Evolutionary conservation across 2,113 vertebrate species (phyloP).

Genomic region (Oenanthe oenanthe): DNA sequence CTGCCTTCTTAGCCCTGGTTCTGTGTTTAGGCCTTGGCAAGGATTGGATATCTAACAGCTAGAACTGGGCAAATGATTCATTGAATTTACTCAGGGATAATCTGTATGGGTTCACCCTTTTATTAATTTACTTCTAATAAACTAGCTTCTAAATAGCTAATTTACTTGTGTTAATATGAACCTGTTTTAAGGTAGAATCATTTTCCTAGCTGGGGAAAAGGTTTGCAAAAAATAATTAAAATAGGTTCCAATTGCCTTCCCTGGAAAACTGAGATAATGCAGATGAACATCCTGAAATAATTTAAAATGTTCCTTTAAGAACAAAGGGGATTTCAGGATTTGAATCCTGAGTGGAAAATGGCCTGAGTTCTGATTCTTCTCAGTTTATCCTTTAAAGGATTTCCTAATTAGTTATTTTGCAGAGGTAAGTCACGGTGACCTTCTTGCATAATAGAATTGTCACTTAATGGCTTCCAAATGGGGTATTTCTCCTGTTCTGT

Average conservation of each 20-base stretch:
- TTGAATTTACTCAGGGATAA: not conserved
- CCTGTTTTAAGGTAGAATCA: not conserved
- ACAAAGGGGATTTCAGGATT: not conserved
- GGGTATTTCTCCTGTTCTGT: not conserved
- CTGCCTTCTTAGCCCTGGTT: not conserved
- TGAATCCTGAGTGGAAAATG: not conserved
- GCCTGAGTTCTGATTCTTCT: not conserved
- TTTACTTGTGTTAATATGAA: not conserved
- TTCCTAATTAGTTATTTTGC: not conserved
- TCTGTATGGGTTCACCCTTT: not conserved
- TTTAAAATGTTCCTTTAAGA: not conserved
- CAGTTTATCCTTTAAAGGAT: not conserved
- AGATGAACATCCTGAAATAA: not conserved
- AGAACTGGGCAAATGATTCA: not conserved
- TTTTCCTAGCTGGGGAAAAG: not conserved
- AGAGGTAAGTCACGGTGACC: not conserved
- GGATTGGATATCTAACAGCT: not conserved
- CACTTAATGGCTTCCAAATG: not conserved
- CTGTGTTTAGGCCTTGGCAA: not conserved
- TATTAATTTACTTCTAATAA: constrained; percentile 7
- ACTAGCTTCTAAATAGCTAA: not conserved
- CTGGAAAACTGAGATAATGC: not conserved
- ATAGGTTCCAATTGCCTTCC: not conserved
- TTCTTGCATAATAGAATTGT: not conserved
- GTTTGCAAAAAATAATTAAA: not conserved